phyloP scores from a whole-genome alignment of 2,888 invertebrate genomes.

The Aspidapion aeneum region DNA sequence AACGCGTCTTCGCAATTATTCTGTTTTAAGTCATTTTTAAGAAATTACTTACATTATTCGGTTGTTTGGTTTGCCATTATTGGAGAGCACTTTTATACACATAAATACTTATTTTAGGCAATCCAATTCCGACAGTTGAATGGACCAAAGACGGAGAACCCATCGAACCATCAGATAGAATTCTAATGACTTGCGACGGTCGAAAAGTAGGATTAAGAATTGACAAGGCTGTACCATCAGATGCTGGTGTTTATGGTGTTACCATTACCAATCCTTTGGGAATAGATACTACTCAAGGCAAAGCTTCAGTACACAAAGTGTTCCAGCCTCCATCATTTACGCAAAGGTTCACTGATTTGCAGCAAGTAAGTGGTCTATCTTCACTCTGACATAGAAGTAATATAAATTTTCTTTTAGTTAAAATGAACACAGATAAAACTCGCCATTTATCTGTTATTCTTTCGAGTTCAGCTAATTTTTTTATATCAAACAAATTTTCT shows the following conservation, averaged over 20 bases:
- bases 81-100: no score
- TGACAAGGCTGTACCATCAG: constrained; percentile 62
- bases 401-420: no score
- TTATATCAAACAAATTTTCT: no score
- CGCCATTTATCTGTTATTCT: no score
- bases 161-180: constrained; percentile 60
- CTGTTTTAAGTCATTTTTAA: no score
- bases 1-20: no score
- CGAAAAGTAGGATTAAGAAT: constrained; percentile 74
- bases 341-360: constrained; percentile 67
- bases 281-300: constrained; percentile 64
- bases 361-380: constrained; percentile 55
- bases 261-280: constrained; percentile 74
- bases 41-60: no score
- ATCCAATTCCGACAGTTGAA: constrained; percentile 76
- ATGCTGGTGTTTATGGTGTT: constrained; percentile 79
- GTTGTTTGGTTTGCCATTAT: no score
- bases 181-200: constrained; percentile 79
- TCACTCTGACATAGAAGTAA: no score
- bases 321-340: constrained; percentile 78
- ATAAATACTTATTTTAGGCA: no score
- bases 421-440: no score
- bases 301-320: constrained; percentile 72
- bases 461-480: no score
- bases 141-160: constrained; percentile 78